Evolutionary conservation across 2,888 invertebrate genomes (phyloP).

Genomic region (Tetragnatha montana): DNA sequence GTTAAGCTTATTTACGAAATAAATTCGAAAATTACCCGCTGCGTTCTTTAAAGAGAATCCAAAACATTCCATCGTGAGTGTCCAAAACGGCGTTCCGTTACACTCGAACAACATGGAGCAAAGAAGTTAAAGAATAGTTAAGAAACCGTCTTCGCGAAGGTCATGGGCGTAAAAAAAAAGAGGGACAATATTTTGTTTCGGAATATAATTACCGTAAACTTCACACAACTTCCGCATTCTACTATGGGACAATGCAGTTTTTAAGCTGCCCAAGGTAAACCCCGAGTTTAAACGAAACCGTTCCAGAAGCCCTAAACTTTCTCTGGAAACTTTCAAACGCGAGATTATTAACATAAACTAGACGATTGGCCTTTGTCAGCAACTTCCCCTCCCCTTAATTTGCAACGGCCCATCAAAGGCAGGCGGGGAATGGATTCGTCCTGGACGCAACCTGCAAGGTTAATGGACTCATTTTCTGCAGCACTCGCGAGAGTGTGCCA

Average conservation of each 20-base stretch:
- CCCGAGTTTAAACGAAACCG: neutral
- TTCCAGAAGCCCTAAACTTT: neutral
- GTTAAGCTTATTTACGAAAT: too few species aligned
- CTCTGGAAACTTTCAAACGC: neutral
- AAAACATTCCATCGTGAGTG: too few species aligned
- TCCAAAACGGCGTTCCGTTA: too few species aligned
- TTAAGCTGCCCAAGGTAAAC: neutral
- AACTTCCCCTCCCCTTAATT: slow-evolving; percentile 35
- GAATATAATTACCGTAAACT: too few species aligned
- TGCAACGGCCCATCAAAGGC: slow-evolving; percentile 41
- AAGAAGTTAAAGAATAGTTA: too few species aligned
- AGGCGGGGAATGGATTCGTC: slow-evolving; percentile 29
- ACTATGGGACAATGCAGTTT: neutral
- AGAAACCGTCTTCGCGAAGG: too few species aligned
- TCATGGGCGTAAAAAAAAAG: too few species aligned
- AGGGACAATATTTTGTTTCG: too few species aligned
- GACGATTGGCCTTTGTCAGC: slow-evolving; percentile 2
- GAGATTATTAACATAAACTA: slow-evolving; percentile 45
- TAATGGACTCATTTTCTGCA: slow-evolving; percentile 67
- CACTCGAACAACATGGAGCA: too few species aligned
- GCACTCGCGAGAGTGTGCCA: slow-evolving; percentile 40
- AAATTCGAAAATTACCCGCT: too few species aligned
- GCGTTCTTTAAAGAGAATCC: too few species aligned
- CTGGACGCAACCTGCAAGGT: slow-evolving; percentile 44
- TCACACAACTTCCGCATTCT: neutral